Base-by-base conservation (phyloP, 2,888 invertebrate species). In the Dynastes maya region DNA sequence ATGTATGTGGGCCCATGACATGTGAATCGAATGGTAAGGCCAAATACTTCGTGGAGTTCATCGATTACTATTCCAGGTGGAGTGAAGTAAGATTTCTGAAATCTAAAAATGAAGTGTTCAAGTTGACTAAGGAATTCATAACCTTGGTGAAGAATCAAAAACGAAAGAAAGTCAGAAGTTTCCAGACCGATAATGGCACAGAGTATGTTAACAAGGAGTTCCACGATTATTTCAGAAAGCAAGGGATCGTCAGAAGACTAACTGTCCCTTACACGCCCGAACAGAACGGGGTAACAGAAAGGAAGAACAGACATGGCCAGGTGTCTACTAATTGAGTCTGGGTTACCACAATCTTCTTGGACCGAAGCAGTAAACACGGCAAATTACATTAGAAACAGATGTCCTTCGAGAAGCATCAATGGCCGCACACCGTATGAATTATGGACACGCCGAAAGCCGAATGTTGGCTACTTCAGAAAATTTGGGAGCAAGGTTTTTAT, bases 301-400 rank as follows among this genome's bases (percentile, higher is more conserved):
- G 83, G 13, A 83, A 83, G 84, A 1, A 86, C 85, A 1, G 85
- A 86, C 32, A 82, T 80, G 29, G 84, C 84, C 0, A 80, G 85
- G 37, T 84, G 84, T 51, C 79, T 87, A 76, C 27, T 88, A 16
- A 65, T 82, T 0, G 78, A 86, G 13, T 79, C 84, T 5, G 80
- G 80, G 13, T 72, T 86, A 29, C 67, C 67, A 4, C 45, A 13
- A 16, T 45, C 6, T 1, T 22, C 45, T 22, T 88, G 87, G 86
- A 85, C 84, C 3, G 87, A 88, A 78, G 87, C 87, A 2, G 80
- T 86, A 9, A 81, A 80, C 37, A 84, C 84, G 9, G 84, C 86
- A 9, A 84, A 84, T 37, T 86, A 86, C 71, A 71, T 87, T 5
- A 78, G 82, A 61, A 88, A 87, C 75, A 78, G 87, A 64, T 81